These are phyloP conservation scores for Alces alces DNA, from an alignment of 2,113 vertebrate genomes.

Conservation along the genomic window DNA sequence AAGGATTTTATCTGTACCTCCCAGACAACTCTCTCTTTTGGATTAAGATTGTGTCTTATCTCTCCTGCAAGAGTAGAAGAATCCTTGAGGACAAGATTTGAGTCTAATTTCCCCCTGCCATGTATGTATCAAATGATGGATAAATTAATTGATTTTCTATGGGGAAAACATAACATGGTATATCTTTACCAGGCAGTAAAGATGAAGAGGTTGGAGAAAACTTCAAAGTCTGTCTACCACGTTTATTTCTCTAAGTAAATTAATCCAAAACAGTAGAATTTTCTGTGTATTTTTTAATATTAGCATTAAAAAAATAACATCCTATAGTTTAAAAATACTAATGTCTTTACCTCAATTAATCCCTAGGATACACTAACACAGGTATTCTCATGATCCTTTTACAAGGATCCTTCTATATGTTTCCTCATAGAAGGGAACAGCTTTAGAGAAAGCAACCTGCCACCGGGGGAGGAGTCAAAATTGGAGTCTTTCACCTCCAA, in stretches of 20 bases:
- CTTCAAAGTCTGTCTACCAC: not conserved
- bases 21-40: not conserved
- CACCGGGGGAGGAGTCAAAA: not conserved
- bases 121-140: not conserved
- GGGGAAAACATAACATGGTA: not conserved
- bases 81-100: not conserved
- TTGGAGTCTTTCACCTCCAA: not conserved
- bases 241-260: not conserved
- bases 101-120: not conserved
- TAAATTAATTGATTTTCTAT: not conserved
- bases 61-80: not conserved
- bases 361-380: not conserved
- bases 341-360: not conserved
- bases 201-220: not conserved
- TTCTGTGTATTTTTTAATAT: not conserved
- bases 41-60: not conserved
- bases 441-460: not conserved
- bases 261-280: not conserved
- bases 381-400: not conserved
- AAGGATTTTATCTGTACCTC: not conserved
- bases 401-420: not conserved
- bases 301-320: not conserved
- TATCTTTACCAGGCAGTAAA: not conserved
- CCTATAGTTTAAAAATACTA: not conserved
- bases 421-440: not conserved